These are phyloP conservation scores for Alcedo atthis DNA, from an alignment of 2,797 vertebrate species.

Conservation along the genomic window DNA sequence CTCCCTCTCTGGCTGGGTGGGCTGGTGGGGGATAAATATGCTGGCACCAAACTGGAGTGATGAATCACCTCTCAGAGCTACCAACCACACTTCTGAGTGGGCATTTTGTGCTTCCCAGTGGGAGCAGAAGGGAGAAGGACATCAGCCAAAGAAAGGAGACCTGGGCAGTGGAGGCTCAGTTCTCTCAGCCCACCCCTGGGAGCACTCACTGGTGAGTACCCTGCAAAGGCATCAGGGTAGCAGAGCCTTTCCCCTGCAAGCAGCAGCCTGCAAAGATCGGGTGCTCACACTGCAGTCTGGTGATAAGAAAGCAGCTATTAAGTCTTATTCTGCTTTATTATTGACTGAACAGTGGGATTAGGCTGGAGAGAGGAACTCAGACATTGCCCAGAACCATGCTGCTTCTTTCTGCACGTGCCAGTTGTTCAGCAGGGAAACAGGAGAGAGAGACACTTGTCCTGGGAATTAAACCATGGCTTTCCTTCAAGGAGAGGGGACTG, in stretches of 20 bases:
- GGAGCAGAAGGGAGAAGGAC: neutral
- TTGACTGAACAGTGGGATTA: neutral
- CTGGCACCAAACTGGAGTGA: conserved; percentile 52
- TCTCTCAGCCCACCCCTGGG: neutral
- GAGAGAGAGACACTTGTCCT: neutral
- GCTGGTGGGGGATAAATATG: conserved; percentile 36
- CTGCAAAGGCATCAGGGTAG: neutral
- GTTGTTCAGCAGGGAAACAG: neutral
- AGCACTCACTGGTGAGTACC: neutral
- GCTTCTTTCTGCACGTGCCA: neutral
- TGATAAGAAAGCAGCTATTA: neutral
- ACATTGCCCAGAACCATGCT: neutral
- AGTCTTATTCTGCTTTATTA: neutral
- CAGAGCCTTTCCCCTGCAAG: neutral
- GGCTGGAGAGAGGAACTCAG: neutral
- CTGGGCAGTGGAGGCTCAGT: neutral
- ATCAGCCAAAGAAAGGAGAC: neutral
- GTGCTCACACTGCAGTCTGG: neutral
- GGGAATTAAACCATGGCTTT: neutral
- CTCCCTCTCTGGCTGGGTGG: conserved; percentile 52
- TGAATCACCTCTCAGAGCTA: conserved; percentile 67
- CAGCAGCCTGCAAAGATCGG: neutral
- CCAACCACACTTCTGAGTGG: conserved; percentile 52
- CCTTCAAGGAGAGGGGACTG: neutral
- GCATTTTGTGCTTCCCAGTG: conserved; percentile 53